These are phyloP conservation scores for Diplazon laetatorius DNA, from an alignment of 2,888 invertebrate species.

Conservation along the genomic window DNA sequence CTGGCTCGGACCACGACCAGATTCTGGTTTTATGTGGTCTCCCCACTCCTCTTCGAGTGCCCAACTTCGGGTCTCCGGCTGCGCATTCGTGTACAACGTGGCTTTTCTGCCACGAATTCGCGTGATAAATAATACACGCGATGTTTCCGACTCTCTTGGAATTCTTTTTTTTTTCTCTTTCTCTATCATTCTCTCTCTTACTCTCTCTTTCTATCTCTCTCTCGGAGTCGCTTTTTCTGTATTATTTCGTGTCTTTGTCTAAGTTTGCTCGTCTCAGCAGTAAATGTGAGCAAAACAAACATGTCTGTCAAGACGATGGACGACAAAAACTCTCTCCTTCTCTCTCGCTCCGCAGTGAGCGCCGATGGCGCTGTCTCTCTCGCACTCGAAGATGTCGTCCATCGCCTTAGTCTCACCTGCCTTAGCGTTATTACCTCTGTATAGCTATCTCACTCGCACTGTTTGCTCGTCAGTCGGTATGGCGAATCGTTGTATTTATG, in stretches of 20 bases:
- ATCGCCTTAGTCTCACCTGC: no score
- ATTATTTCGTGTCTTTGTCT: not conserved
- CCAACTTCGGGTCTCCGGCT: conserved; percentile 23
- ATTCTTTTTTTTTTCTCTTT: conserved; percentile 7
- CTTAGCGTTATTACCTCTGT: no score
- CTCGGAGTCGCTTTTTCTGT: not conserved
- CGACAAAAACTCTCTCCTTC: no score
- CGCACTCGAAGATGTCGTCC: no score
- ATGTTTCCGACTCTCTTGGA: no score
- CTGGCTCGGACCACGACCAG: conserved; percentile 49
- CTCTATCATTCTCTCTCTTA: not conserved
- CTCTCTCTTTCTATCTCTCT: conserved; percentile 2
- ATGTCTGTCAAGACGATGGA: no score
- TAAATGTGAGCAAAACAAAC: no score
- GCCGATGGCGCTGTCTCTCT: no score
- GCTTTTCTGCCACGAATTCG: conserved; percentile 23
- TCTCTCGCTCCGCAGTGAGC: no score
- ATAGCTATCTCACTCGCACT: no score
- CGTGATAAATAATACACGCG: not conserved
- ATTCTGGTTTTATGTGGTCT: conserved; percentile 57
- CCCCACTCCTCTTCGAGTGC: conserved; percentile 49
- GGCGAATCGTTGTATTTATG: no score
- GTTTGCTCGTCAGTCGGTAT: no score
- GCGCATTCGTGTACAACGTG: conserved; percentile 1
- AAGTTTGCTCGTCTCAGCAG: not conserved